A percentile compares a stretch with the other conserved stretches of the same genome.
phyloP scores from a whole-genome alignment of 1,140 invertebrate genomes.

The Chironomus striatipennis region DNA sequence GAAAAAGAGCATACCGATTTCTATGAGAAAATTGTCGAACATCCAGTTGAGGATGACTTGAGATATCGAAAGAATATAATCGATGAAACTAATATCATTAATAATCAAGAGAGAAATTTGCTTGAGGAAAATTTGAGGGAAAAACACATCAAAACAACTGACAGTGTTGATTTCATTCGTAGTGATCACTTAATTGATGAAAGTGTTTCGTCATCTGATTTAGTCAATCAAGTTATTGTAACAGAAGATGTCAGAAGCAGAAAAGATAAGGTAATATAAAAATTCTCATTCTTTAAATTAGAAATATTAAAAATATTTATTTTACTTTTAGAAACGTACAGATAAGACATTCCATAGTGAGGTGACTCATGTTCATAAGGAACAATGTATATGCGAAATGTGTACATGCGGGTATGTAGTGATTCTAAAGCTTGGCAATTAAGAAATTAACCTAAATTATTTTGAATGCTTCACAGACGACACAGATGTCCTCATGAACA shows the following conservation, averaged over 20 bases:
- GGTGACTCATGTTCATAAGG: conserved; percentile 45
- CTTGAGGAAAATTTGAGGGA: not conserved
- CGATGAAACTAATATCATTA: not conserved
- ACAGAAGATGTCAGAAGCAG: not conserved
- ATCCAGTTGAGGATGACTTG: conserved; percentile 31
- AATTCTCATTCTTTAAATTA: not conserved
- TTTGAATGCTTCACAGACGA: conserved; percentile 40
- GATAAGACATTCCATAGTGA: conserved; percentile 25
- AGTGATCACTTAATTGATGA: conserved; percentile 18
- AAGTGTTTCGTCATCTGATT: conserved; percentile 10
- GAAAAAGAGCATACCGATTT: conserved; percentile 40
- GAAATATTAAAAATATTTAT: not conserved
- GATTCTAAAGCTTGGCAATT: conserved; percentile 31
- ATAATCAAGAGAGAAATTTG: not conserved
- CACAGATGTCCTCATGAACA: conserved; percentile 54
- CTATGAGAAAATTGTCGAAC: conserved; percentile 39
- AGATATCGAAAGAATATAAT: not conserved
- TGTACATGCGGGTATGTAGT: conserved; percentile 85
- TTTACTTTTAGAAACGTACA: conserved; percentile 26
- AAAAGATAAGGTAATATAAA: not conserved
- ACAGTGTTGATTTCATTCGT: conserved; percentile 8
- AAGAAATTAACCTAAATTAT: conserved; percentile 25
- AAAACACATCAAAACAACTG: conserved; percentile 4
- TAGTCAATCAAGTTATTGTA: conserved; percentile 13
- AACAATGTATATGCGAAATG: conserved; percentile 81